These are phyloP conservation scores for Pachyrhynchus sulphureomaculatus DNA, from an alignment of 1,140 invertebrate species.

Conservation along the genomic window DNA sequence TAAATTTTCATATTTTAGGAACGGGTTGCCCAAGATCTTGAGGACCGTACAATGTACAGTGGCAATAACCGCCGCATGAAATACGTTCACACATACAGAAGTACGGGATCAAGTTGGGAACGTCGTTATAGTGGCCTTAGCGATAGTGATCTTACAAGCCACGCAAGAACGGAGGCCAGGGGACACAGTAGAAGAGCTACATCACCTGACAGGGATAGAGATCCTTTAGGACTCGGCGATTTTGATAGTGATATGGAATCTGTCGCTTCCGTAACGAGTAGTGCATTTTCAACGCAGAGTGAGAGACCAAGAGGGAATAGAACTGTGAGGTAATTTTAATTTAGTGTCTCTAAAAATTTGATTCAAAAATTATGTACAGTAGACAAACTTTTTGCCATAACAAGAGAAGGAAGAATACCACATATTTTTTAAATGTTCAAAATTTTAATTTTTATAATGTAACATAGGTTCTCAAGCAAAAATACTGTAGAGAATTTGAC, in stretches of 20 bases:
- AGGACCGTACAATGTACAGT: conserved; percentile 57
- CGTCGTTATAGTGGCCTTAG: conserved; percentile 76
- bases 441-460: no score
- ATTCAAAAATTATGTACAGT: no score
- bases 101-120: conserved; percentile 72
- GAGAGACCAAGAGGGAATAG: conserved; percentile 78
- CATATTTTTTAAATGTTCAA: no score
- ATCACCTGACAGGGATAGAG: conserved; percentile 54
- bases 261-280: conserved; percentile 81
- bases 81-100: conserved; percentile 65
- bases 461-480: no score
- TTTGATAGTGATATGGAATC: conserved; percentile 89
- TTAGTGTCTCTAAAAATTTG: no score
- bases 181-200: conserved; percentile 53
- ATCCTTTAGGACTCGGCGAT: conserved; percentile 69
- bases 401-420: no score
- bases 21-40: conserved; percentile 76
- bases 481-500: no score
- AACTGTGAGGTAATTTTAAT: conserved; percentile 37
- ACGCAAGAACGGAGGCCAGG: conserved; percentile 54
- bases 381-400: no score
- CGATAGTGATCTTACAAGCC: conserved; percentile 73
- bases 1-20: conserved; percentile 52
- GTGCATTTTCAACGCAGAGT: conserved; percentile 89
- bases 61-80: conserved; percentile 36